Conservation (phyloP, 2,888 invertebrate species). For the Nematopogon swammerdamellus region DNA sequence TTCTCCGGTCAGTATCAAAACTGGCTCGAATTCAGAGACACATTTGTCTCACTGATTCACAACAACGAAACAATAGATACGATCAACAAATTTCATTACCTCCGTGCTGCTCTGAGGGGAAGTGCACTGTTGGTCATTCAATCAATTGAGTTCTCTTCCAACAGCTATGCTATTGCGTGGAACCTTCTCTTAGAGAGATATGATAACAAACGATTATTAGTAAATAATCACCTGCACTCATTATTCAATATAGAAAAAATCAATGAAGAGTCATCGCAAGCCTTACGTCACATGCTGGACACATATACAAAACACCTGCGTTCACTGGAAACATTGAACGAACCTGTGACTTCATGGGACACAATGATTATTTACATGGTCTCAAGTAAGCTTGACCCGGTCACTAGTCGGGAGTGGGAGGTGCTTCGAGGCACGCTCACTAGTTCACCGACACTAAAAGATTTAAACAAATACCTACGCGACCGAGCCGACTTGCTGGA, state of each 20-base stretch:
- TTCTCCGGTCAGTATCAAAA: neutral
- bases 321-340: neutral
- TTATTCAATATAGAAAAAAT: neutral
- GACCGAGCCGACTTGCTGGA: neutral
- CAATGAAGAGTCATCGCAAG: neutral
- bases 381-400: neutral
- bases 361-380: neutral
- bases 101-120: neutral
- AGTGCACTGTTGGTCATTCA: neutral
- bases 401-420: neutral
- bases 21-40: neutral
- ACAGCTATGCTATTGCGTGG: slow-evolving; percentile 1
- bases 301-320: neutral
- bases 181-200: neutral
- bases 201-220: neutral
- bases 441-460: neutral
- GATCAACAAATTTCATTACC: slow-evolving; percentile 1
- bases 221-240: neutral
- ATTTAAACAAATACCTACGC: neutral
- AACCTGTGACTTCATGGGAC: slow-evolving; percentile 1
- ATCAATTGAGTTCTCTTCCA: neutral
- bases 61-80: neutral
- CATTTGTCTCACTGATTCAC: neutral
- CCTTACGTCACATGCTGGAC: slow-evolving; percentile 1
- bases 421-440: neutral